phyloP scores from a whole-genome alignment of 2,888 invertebrate species.

The Teinopalpus imperialis region DNA sequence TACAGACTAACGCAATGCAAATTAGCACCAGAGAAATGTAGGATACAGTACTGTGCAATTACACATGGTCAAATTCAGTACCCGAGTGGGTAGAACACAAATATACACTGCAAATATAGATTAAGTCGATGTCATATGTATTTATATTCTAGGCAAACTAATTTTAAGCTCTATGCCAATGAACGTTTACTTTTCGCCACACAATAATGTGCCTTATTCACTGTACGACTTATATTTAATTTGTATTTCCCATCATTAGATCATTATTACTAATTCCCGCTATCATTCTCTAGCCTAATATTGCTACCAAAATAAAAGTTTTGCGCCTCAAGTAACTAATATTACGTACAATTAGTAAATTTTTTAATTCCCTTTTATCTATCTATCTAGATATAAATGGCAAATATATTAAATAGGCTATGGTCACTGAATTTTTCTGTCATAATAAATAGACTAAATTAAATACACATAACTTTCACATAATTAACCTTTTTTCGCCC shows the following conservation, averaged over 20 bases:
- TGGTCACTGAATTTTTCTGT: slow-evolving; percentile 29
- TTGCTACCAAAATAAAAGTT: slow-evolving; percentile 19
- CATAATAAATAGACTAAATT: slow-evolving; percentile 21
- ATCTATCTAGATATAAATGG: slow-evolving; percentile 18
- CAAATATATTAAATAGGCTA: slow-evolving; percentile 20
- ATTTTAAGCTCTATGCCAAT: slow-evolving; percentile 8
- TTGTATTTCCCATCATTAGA: slow-evolving; percentile 17
- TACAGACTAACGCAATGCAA: slow-evolving; percentile 41
- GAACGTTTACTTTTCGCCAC: neutral
- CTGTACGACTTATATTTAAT: slow-evolving; percentile 9
- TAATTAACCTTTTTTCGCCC: no score
- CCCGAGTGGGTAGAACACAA: no score
- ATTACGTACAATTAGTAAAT: neutral
- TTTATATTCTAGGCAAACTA: slow-evolving; percentile 8
- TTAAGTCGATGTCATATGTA: slow-evolving; percentile 11
- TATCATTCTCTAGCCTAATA: slow-evolving; percentile 15
- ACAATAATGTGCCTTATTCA: slow-evolving; percentile 17
- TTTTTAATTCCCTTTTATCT: slow-evolving; percentile 19
- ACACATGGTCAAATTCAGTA: slow-evolving; percentile 9
- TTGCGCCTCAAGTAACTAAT: slow-evolving; percentile 5
- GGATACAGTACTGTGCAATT: slow-evolving; percentile 38
- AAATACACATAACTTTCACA: slow-evolving; percentile 15
- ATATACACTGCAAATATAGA: slow-evolving; percentile 6
- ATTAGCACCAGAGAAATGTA: slow-evolving; percentile 69
- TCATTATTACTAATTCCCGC: slow-evolving; percentile 5